phyloP scores from a whole-genome alignment of 2,888 invertebrate genomes.

The Coelopa pilipes region DNA sequence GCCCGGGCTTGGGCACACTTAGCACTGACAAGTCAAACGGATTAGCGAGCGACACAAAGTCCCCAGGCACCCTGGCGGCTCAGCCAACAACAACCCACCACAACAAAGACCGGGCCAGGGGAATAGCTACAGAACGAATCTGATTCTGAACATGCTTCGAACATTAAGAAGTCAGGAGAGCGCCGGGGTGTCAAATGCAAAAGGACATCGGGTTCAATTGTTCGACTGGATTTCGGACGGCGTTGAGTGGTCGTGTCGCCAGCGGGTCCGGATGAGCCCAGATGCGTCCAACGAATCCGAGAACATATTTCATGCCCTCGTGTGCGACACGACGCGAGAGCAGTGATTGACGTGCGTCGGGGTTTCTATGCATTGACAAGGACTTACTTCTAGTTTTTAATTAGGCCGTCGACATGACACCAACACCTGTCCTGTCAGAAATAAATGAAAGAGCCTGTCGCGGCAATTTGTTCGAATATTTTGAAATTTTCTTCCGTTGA shows the following conservation, averaged over 20 bases:
- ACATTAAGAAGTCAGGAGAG: conserved; percentile 43
- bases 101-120: conserved; percentile 7
- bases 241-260: conserved; percentile 3
- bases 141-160: conserved; percentile 44
- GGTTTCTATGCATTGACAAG: conserved; percentile 39
- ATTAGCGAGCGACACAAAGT: conserved; percentile 24
- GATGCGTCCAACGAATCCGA: conserved; percentile 22
- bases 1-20: not conserved
- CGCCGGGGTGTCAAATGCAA: conserved; percentile 20
- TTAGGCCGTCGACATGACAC: conserved; percentile 44
- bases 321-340: conserved; percentile 27
- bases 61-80: conserved; percentile 16
- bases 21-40: conserved; percentile 14
- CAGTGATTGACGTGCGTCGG: conserved; percentile 47
- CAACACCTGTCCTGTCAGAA: conserved; percentile 31
- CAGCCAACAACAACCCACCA: conserved; percentile 29
- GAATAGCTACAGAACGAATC: conserved; percentile 24
- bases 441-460: conserved; percentile 21
- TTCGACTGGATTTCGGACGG: conserved; percentile 11
- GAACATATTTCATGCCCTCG: conserved; percentile 35
- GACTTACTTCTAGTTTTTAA: conserved; percentile 46
- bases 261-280: conserved; percentile 21
- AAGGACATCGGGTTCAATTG: conserved; percentile 10
- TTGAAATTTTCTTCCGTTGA: too few species aligned
- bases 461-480: not conserved